A percentile compares a stretch with the other conserved stretches of the same genome.
Evolutionary conservation across 2,888 invertebrate genomes (phyloP).

Genomic region (Ophion slaviceki): DNA sequence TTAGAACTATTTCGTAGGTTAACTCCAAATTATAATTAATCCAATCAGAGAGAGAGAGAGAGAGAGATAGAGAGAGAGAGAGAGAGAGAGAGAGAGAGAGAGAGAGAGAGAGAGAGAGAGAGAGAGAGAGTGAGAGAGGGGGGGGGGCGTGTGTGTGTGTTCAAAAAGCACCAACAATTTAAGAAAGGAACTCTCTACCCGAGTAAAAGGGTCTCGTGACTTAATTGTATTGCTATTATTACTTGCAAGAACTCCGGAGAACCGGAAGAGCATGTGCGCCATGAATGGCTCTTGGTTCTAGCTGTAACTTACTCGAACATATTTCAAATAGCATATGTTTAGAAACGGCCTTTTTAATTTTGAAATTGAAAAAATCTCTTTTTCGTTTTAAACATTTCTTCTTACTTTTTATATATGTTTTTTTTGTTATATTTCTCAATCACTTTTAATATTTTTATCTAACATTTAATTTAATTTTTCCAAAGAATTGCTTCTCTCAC

Average conservation of each 20-base stretch:
- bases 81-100: no score
- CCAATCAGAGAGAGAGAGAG: neutral
- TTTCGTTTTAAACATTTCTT: no score
- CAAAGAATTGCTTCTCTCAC: neutral
- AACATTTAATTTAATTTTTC: neutral
- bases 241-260: slow-evolving; percentile 29
- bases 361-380: no score
- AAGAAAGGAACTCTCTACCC: slow-evolving; percentile 12
- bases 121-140: no score
- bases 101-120: neutral
- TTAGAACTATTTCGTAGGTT: no score
- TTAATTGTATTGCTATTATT: slow-evolving; percentile 64
- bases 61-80: no score
- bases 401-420: no score
- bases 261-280: slow-evolving; percentile 39
- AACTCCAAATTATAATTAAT: neutral
- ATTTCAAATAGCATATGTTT: neutral
- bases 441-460: no score
- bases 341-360: neutral
- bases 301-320: slow-evolving; percentile 20
- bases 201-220: slow-evolving; percentile 29
- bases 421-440: no score
- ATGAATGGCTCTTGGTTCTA: slow-evolving; percentile 34
- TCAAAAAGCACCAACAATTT: neutral
- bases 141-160: neutral